These are phyloP conservation scores for Diuraphis noxia DNA, from an alignment of 1,140 invertebrate genomes.

Conservation along the genomic window DNA sequence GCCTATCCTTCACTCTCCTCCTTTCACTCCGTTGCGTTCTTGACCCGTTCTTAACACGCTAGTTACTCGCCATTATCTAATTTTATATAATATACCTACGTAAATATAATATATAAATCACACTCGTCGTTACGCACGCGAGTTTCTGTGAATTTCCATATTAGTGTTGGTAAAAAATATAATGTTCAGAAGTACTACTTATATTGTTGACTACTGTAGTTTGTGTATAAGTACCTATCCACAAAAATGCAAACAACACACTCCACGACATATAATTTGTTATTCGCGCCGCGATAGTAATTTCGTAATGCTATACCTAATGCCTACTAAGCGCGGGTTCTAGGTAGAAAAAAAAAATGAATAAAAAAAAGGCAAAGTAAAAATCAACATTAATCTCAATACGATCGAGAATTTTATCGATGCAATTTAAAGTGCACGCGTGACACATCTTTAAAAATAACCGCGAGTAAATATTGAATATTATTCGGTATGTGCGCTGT, in stretches of 20 bases:
- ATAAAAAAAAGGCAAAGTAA: too few relatives aligned
- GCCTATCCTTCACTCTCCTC: conserved; percentile 46
- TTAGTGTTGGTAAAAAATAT: not conserved
- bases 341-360: not conserved
- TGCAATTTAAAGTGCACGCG: not conserved
- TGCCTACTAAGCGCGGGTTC: not conserved
- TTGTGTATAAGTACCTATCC: not conserved
- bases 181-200: not conserved
- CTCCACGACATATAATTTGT: not conserved
- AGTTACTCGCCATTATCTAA: not conserved
- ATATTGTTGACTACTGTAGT: too few relatives aligned
- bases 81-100: not conserved
- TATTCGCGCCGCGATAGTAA: not conserved
- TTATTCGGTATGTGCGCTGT: not conserved
- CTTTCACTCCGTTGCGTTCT: conserved; percentile 46
- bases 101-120: not conserved
- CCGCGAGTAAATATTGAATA: not conserved
- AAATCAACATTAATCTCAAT: too few relatives aligned
- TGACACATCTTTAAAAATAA: not conserved
- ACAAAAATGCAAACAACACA: not conserved
- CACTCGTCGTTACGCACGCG: not conserved
- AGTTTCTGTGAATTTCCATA: conserved; percentile 5
- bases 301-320: not conserved
- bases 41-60: conserved; percentile 38
- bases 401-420: not conserved